These are phyloP conservation scores for Riparia riparia DNA, from an alignment of 2,113 vertebrate species.

Conservation along the genomic window DNA sequence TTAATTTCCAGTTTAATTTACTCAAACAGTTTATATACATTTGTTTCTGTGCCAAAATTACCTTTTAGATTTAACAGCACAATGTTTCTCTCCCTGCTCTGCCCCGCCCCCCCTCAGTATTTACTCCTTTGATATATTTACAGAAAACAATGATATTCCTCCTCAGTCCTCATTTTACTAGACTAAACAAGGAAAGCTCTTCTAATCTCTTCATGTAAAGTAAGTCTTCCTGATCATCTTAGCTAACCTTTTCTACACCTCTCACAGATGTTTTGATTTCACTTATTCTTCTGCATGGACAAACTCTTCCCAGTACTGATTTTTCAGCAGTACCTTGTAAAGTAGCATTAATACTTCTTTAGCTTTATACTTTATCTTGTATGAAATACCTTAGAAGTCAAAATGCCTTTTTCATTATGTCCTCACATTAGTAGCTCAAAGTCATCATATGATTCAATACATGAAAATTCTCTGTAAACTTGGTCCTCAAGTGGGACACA, in stretches of 20 bases:
- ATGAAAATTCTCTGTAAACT: neutral
- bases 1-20: neutral
- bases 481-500: neutral
- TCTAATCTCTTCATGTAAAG: neutral
- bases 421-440: neutral
- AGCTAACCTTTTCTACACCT: neutral
- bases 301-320: neutral
- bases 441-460: neutral
- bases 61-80: neutral
- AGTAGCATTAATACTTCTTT: neutral
- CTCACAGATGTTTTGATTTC: neutral
- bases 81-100: neutral
- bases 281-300: neutral
- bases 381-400: neutral
- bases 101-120: neutral
- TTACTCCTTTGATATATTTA: neutral
- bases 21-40: neutral
- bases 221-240: neutral
- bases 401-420: neutral
- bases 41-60: neutral
- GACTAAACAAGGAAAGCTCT: neutral
- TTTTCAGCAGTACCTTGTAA: neutral
- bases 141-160: neutral
- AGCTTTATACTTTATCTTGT: neutral
- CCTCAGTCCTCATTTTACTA: neutral